These are phyloP conservation scores for Galerucella nymphaeae DNA, from an alignment of 2,888 invertebrate species.

Conservation along the genomic window DNA sequence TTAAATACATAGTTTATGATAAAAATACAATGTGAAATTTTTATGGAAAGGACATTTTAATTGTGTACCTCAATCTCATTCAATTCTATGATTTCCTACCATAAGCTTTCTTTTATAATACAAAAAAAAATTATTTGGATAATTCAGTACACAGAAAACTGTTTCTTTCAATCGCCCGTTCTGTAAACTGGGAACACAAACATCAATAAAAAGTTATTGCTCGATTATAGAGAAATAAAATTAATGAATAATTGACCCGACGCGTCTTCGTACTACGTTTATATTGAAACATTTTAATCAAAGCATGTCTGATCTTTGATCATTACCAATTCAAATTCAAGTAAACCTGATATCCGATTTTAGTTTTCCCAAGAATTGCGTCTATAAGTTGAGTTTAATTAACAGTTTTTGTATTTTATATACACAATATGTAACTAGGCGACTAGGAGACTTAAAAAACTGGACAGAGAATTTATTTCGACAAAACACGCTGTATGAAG, in stretches of 20 bases:
- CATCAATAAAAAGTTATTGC: neutral
- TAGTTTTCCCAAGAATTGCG: slow-evolving; percentile 24
- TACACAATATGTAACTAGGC: neutral
- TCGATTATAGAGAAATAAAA: neutral
- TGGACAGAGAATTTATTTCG: neutral
- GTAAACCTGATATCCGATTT: slow-evolving; percentile 30
- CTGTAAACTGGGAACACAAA: slow-evolving; percentile 2
- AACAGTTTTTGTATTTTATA: neutral
- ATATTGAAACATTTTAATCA: slow-evolving; percentile 39
- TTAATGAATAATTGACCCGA: neutral
- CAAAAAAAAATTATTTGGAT: neutral
- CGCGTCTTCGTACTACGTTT: slow-evolving; percentile 4
- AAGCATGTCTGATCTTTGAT: slow-evolving; percentile 37
- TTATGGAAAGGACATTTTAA: too few species aligned
- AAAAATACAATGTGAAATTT: too few species aligned
- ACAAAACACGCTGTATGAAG: neutral
- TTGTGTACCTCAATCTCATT: too few species aligned
- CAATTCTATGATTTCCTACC: neutral
- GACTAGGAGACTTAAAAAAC: neutral
- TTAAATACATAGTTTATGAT: too few species aligned
- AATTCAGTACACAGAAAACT: neutral
- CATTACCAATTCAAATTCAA: slow-evolving; percentile 38
- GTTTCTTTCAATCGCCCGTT: slow-evolving; percentile 5
- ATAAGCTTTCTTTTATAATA: neutral
- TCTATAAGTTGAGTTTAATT: neutral